Percentiles rank a stretch among this genome's conserved stretches.
phyloP scores from a whole-genome alignment of 1,140 invertebrate species.

The Formica selysi region DNA sequence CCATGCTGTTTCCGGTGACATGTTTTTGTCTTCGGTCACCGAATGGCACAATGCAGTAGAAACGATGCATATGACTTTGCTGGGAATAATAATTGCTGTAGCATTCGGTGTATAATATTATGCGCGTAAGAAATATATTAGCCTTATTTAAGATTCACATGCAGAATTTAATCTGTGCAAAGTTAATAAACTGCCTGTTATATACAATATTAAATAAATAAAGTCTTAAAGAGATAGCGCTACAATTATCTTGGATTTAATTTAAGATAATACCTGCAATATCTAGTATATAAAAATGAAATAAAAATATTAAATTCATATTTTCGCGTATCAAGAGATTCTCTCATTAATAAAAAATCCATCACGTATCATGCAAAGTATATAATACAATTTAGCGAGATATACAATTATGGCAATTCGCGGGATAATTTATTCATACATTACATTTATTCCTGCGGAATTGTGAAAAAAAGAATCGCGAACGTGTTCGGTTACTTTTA shows the following conservation, averaged over 20 bases:
- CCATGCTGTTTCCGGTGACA: slow-evolving; percentile 31
- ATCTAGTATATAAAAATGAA: not conserved
- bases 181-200: too few relatives aligned
- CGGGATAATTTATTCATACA: slow-evolving; percentile 10
- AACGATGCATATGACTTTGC: slow-evolving; percentile 53
- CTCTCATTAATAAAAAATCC: not conserved
- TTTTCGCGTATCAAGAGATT: not conserved
- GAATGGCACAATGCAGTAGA: slow-evolving; percentile 16
- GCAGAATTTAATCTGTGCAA: too few relatives aligned
- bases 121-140: too few relatives aligned
- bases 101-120: not conserved
- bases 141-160: too few relatives aligned
- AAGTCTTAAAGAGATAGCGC: not conserved
- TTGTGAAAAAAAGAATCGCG: slow-evolving; percentile 13
- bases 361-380: not conserved
- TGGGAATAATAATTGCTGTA: slow-evolving; percentile 33
- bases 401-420: not conserved
- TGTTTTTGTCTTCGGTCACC: slow-evolving; percentile 45
- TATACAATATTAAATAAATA: too few relatives aligned
- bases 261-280: not conserved
- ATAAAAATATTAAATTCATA: not conserved
- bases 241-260: not conserved
- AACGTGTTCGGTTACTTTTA: slow-evolving; percentile 50
- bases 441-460: not conserved
- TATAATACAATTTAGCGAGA: not conserved